Base-by-base conservation (phyloP, 2,113 vertebrate species). In the Mesitornis unicolor region DNA sequence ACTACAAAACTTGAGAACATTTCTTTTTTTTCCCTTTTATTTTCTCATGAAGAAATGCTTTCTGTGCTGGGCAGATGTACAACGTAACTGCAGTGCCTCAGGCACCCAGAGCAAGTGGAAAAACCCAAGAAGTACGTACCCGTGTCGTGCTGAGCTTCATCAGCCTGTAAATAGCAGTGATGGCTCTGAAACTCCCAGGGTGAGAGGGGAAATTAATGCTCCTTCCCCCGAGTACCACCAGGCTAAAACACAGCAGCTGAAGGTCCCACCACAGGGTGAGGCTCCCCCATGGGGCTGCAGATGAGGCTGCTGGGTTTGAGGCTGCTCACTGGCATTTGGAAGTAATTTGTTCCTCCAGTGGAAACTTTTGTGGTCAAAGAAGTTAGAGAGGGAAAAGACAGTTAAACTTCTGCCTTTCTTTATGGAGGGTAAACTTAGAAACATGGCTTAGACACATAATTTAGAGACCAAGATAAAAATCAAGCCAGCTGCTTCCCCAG, bases 381-480 rank as follows among this genome's bases (percentile, higher is more conserved):
- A 69, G 70, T 57, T 47, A 29, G 67, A 67, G 38, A 57, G 38
- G 29, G 86, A 13, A 77, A 77, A 90, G 35, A 21, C 78, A 93
- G 47, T 71, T 65, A 57, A 86, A 74, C 36, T 89, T 74, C 70
- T 81, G 57, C 54, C 79, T 83, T 80, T 74, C 70, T 70, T 51
- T 67, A 16, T 0, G 1, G 63, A 90, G 24, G 9, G 22, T 92
- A 90, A 95, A 96, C 73, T 93, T 95, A 90, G 83, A 93, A 95
- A 92, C 26, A 65, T 28, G 36, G 28, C 42, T 88, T 85, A 80
- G 45, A 88, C 0, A 1, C 50, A 31, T 63, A 77, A 86, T 93
- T 90, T 92, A 74, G 79, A 88, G 94, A 77, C 54, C 63, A 83
- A 95, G 94, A 91, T 83, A 93, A 91, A 96, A 91, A 61, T 77